A percentile compares a stretch with the other conserved stretches of the same genome.
Evolutionary conservation across 2,797 vertebrate genomes (phyloP).

Genomic region (Gallinago nigripennis): DNA sequence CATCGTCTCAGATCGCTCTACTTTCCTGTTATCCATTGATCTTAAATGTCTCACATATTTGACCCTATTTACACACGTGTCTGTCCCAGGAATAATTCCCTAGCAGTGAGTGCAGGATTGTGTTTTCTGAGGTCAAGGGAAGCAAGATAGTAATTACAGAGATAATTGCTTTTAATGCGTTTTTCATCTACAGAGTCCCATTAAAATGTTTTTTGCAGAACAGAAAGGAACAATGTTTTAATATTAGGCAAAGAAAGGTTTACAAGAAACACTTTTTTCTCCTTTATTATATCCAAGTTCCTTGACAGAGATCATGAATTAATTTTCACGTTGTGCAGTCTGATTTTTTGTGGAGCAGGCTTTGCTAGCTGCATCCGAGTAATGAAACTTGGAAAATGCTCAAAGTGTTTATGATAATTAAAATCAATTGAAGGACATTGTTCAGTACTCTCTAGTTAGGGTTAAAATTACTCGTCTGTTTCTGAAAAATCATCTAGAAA

Average conservation of each 20-base stretch:
- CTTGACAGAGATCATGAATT: constrained; percentile 32
- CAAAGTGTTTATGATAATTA: neutral
- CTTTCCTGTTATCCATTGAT: neutral
- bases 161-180: constrained; percentile 57
- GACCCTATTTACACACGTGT: constrained; percentile 10
- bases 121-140: constrained; percentile 43
- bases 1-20: rapidly evolving
- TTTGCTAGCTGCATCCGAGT: neutral
- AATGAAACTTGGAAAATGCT: neutral
- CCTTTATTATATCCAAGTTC: constrained; percentile 20
- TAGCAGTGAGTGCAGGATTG: neutral
- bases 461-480: neutral
- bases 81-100: constrained; percentile 3
- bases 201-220: constrained; percentile 51
- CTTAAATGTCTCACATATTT: neutral
- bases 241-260: constrained; percentile 11
- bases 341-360: neutral
- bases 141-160: constrained; percentile 46
- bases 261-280: constrained; percentile 42
- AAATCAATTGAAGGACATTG: neutral
- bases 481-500: neutral
- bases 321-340: neutral
- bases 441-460: neutral
- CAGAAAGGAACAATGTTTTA: constrained; percentile 43
- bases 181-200: constrained; percentile 45